phyloP scores from a whole-genome alignment of 37 sponge, comb jelly and placozoan genomes.

The Cliona cf. orientalis region DNA sequence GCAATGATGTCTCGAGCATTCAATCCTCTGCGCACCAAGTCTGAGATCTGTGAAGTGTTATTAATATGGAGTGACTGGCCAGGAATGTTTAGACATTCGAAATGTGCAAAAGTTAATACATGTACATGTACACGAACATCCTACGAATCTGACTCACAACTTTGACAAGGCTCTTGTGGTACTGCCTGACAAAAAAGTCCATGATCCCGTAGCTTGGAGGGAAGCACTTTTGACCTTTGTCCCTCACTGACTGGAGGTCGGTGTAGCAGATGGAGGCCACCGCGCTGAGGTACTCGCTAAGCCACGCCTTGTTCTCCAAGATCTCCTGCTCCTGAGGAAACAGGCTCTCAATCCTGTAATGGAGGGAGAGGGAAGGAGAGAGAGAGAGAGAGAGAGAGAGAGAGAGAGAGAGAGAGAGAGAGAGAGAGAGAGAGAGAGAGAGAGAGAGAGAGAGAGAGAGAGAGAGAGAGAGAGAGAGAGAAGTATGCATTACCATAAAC shows the following conservation, averaged over 20 bases:
- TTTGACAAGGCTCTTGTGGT: conserved; percentile 66
- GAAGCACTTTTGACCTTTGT: conserved; percentile 35
- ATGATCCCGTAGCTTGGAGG: conserved; percentile 78
- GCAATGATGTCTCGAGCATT: conserved; percentile 65
- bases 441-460: neutral
- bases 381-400: conserved; percentile 31
- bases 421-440: conserved; percentile 19
- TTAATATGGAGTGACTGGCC: neutral
- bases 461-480: neutral
- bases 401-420: conserved; percentile 31
- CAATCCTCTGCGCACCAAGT: conserved; percentile 44
- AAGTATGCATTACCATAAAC: conserved; percentile 23
- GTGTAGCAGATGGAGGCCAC: conserved; percentile 42
- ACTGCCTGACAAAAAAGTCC: conserved; percentile 62
- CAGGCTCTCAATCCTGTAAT: conserved; percentile 41
- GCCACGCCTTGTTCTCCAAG: conserved; percentile 58
- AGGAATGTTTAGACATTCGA: too few species aligned
- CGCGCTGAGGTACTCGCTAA: conserved; percentile 38
- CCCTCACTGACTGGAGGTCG: conserved; percentile 48
- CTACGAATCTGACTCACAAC: conserved; percentile 52
- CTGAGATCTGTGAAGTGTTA: conserved; percentile 36
- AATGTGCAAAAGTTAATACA: too few species aligned
- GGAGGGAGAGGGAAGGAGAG: conserved; percentile 17
- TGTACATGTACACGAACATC: neutral
- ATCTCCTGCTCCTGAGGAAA: conserved; percentile 13